These are phyloP conservation scores for Nemopilema nomurai DNA, from an alignment of 30 jellyfish, hydroid and myxozoan genomes.

Conservation along the genomic window DNA sequence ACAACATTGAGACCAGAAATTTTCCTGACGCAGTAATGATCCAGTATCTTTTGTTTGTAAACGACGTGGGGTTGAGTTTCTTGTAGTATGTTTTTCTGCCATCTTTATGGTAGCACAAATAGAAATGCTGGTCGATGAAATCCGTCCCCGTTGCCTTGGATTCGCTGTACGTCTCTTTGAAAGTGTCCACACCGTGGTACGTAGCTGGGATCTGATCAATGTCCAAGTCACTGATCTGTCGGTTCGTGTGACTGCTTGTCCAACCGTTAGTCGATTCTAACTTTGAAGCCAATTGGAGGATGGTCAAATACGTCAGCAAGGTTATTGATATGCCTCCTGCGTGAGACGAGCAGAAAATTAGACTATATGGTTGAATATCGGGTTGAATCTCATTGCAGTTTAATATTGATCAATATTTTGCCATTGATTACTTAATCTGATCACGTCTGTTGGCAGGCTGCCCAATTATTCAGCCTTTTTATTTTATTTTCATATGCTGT, in stretches of 20 bases:
- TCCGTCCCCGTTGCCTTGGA: constrained; percentile 83
- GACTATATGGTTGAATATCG: not conserved
- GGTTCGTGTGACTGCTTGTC: constrained; percentile 46
- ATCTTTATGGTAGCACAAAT: constrained; percentile 85
- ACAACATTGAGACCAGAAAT: constrained; percentile 83
- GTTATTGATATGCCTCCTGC: constrained; percentile 1
- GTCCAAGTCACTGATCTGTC: constrained; percentile 43
- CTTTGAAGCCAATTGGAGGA: constrained; percentile 24
- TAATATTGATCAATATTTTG: no score
- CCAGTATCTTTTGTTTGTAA: constrained; percentile 89
- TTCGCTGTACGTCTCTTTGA: constrained; percentile 68
- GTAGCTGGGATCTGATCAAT: constrained; percentile 83
- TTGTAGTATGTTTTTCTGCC: constrained; percentile 91
- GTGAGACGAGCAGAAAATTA: not conserved
- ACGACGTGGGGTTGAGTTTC: constrained; percentile 80
- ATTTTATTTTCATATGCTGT: no score
- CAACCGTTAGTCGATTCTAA: constrained; percentile 46
- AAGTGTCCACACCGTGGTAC: constrained; percentile 84
- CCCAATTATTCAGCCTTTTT: no score
- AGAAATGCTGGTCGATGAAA: constrained; percentile 90
- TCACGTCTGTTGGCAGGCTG: no score
- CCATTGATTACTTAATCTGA: no score
- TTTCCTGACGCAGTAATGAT: constrained; percentile 86
- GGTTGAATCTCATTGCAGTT: no score
- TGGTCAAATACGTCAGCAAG: not conserved